Evolutionary conservation across 2,797 vertebrate species (phyloP).

Genomic region (Podarcis lilfordi): DNA sequence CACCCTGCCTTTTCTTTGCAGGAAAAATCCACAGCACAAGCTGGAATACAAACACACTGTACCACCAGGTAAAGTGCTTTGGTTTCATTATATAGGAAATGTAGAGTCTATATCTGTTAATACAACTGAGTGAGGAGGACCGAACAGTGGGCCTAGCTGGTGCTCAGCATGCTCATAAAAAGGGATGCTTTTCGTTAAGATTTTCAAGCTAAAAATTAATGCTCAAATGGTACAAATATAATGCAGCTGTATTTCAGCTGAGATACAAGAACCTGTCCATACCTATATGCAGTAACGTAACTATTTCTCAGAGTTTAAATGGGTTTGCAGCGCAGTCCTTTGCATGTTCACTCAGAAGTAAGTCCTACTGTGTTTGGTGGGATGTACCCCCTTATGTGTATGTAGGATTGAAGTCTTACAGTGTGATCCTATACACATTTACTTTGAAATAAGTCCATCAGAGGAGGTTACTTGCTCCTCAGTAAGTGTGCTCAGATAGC

Average conservation of each 20-base stretch:
- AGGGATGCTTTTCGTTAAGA: background rate
- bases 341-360: background rate
- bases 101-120: background rate
- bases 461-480: background rate
- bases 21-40: constrained; percentile 81
- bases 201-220: background rate
- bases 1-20: constrained; percentile 49
- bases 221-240: background rate
- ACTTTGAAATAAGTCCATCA: background rate
- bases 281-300: background rate
- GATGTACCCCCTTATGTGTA: background rate
- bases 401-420: background rate
- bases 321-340: background rate
- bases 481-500: background rate
- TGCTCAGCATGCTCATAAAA: background rate
- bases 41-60: constrained; percentile 76
- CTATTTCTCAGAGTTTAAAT: background rate
- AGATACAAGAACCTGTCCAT: background rate
- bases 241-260: background rate
- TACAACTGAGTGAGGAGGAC: no score
- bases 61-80: constrained; percentile 66
- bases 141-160: background rate
- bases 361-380: background rate
- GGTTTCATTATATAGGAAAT: background rate
- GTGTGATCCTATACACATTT: background rate